Percentiles rank a stretch among this genome's conserved stretches.
These are phyloP conservation scores for Scaptomyza pallida DNA, from an alignment of 1,140 invertebrate species.

Conservation along the genomic window DNA sequence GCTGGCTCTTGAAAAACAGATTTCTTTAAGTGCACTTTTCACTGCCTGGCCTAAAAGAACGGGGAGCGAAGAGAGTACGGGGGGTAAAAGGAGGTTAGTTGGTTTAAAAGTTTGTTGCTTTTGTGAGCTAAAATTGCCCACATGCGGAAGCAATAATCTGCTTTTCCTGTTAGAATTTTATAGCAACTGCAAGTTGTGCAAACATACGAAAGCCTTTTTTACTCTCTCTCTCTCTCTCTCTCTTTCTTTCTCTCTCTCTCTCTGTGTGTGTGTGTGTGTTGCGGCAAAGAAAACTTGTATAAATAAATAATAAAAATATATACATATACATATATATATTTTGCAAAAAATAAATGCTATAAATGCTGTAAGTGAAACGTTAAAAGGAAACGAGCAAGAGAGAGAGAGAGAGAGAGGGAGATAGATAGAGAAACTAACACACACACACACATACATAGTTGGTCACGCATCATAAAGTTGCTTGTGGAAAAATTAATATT, in stretches of 20 bases:
- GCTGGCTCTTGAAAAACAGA: slow-evolving; percentile 16
- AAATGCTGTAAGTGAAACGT: slow-evolving; percentile 28
- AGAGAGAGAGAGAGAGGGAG: background rate
- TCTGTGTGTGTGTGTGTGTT: too few relatives aligned
- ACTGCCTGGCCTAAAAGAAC: slow-evolving; percentile 17
- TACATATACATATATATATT: too few relatives aligned
- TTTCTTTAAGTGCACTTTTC: slow-evolving; percentile 43
- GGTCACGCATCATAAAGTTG: slow-evolving; percentile 69
- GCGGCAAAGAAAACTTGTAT: slow-evolving; percentile 32
- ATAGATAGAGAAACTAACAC: background rate
- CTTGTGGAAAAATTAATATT: slow-evolving; percentile 55
- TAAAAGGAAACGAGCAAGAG: background rate
- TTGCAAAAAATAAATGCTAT: slow-evolving; percentile 56
- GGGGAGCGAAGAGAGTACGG: background rate
- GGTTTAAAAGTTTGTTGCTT: slow-evolving; percentile 10
- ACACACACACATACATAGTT: slow-evolving; percentile 23
- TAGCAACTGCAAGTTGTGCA: slow-evolving; percentile 36
- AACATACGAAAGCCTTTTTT: slow-evolving; percentile 10
- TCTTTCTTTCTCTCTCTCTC: too few relatives aligned
- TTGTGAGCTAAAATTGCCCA: slow-evolving; percentile 42
- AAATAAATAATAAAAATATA: slow-evolving; percentile 55
- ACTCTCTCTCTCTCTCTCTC: too few relatives aligned
- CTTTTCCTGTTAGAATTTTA: slow-evolving; percentile 59
- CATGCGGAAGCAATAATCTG: slow-evolving; percentile 73
- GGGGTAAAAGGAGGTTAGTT: background rate